phyloP scores from a whole-genome alignment of 2,113 vertebrate species.

The Galeopterus variegatus region DNA sequence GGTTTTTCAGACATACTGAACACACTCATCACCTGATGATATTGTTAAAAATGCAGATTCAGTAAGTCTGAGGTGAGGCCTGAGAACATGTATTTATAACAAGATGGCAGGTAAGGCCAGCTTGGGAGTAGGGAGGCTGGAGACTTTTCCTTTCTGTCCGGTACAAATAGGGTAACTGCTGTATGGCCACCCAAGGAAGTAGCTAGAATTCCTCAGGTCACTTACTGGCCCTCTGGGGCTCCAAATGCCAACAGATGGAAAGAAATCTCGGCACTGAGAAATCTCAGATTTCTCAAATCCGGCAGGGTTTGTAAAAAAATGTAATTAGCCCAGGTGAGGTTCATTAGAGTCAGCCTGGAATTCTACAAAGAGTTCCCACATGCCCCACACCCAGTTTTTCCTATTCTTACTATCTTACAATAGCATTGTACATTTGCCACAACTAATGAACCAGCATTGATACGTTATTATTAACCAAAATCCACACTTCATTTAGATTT shows the following conservation, averaged over 20 bases:
- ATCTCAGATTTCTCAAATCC: constrained; percentile 40
- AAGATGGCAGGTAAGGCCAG: accelerated
- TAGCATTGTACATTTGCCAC: neutral
- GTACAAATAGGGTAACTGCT: neutral
- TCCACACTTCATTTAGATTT: neutral
- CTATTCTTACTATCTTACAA: neutral
- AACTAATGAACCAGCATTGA: no score
- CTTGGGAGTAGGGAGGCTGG: accelerated
- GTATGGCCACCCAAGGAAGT: neutral
- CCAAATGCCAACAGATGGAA: neutral
- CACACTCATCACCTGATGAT: accelerated
- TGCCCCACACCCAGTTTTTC: neutral
- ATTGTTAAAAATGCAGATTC: neutral
- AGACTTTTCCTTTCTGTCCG: neutral
- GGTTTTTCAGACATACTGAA: neutral
- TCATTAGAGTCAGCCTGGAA: constrained; percentile 82
- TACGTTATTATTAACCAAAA: neutral
- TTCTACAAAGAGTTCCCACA: neutral
- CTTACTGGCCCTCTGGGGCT: neutral
- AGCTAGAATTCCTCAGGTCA: neutral
- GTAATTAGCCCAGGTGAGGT: constrained; percentile 86
- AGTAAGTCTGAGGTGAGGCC: neutral
- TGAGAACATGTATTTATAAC: no score
- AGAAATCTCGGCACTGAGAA: constrained; percentile 77
- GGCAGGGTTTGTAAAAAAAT: constrained; percentile 82